Evolutionary conservation across 2,113 vertebrate species (phyloP), one percentile per base, ranked within the genome.

Genomic region (Nyctibius bracteatus): DNA sequence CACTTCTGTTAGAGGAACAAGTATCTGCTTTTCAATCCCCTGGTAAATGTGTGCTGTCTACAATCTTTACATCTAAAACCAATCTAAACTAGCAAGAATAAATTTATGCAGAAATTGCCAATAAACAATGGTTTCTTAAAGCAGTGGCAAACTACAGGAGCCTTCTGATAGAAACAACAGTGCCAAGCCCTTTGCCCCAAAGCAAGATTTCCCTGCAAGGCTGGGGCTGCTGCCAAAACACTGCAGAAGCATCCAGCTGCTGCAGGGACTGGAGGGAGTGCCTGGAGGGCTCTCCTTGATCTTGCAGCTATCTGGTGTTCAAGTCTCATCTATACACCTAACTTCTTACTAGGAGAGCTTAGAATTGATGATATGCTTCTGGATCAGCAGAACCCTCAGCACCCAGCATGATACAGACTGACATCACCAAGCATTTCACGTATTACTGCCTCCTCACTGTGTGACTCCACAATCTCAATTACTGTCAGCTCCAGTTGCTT

Each of bases 161-260:
- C 15, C 31, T 65, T 86, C 8, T 52, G 47, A 65, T 5, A 58
- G 37, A 44, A 72, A 55, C 3, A 54, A 18, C 15, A 12, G 41
- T 13, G 47, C 46, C n/a, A 66, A 35, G 14, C 5, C 14, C 39
- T 63, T 75, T 0, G 0, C 66, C 47, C 43, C 43, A 39, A 17
- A 67, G 39, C 12, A 35, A 51, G 43, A 63, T 39, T 51, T 74
- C 41, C 23, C 47, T 31, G 44, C 44, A 13, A 35, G 44, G 33
- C 57, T 72, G 51, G 67, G 78, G n/a, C 4, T 6, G 41, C 35
- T 79, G 52, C 49, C 67, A 49, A 55, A 90, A 33, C 11, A 8
- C 5, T 7, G 35, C 33, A 67, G 55, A 24, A 3, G 15, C 35
- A 68, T 0, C 0, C n/a, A 43, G 73, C 1, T 0, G 33, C 49